phyloP scores from a whole-genome alignment of 1,140 invertebrate genomes.

The Lepidotrigona ventralis region DNA sequence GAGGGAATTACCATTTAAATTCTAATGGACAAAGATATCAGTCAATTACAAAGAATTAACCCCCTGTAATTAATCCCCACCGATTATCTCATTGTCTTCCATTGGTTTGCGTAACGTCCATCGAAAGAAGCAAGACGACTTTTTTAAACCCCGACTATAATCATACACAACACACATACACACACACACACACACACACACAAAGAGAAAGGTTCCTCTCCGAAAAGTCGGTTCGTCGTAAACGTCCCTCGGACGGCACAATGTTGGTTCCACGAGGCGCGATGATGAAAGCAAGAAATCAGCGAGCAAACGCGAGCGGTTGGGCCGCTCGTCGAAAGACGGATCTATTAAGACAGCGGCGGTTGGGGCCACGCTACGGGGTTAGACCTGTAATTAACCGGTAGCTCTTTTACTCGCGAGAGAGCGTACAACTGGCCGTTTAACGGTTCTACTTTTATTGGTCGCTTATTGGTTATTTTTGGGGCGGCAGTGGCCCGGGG shows the following conservation, averaged over 20 bases:
- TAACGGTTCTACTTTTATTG: conserved; percentile 75
- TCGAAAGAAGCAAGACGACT: too few species aligned
- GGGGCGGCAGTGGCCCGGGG: conserved; percentile 46
- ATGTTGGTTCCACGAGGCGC: not conserved
- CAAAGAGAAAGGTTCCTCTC: not conserved
- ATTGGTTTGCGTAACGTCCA: not conserved
- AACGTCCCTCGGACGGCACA: not conserved
- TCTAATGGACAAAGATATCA: not conserved
- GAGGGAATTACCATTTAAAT: not conserved
- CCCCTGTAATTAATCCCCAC: not conserved
- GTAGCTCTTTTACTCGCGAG: conserved; percentile 77
- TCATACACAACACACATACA: too few species aligned
- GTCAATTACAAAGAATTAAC: not conserved
- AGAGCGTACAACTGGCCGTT: conserved; percentile 66
- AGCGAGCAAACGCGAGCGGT: conserved; percentile 27
- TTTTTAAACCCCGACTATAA: not conserved
- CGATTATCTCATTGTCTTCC: not conserved
- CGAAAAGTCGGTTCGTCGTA: conserved; percentile 3
- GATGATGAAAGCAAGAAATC: conserved; percentile 41
- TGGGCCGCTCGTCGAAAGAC: conserved; percentile 67
- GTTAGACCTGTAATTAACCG: conserved; percentile 79
- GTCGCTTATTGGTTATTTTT: conserved; percentile 79
- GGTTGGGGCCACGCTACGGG: conserved; percentile 64
- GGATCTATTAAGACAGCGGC: conserved; percentile 74
- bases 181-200: not conserved